Evolutionary conservation across 2,797 vertebrate species (phyloP), one percentile per base, ranked within the genome.

Genomic region (Myotis myotis): DNA sequence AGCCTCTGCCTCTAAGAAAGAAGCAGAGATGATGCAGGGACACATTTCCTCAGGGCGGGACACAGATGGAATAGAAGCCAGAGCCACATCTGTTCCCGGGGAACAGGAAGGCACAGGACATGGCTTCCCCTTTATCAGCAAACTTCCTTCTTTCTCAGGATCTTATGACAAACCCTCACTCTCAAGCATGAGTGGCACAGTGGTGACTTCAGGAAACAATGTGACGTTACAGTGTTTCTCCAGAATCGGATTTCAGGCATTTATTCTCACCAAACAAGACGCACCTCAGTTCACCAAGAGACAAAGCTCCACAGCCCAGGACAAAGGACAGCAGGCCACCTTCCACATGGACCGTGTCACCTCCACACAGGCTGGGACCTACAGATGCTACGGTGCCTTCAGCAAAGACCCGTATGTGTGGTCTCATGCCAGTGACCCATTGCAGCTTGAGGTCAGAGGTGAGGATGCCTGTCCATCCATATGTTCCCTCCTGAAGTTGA

Each of bases 391-490:
- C 1, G 13, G 82, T 49, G 49, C 1, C 83, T 49, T 91, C 41
- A 1, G 0, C 1, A 0, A 4, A 0, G 0, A 6, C 11, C 57
- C 47, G 6, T 23, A 76, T 0, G 0, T 51, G 28, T 76, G 49
- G 60, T 87, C 83, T 60, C 6, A 28, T 0, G 38, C 76, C n/a
- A 94, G 83, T 0, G 8, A 82, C 55, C 49, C 19, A 17, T 16
- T 87, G 20, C 17, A 68, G 25, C 49, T 91, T 47, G n/a, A 33
- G 57, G 36, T 41, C 6, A 12, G 20, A 76, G 86, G 92, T 89
- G 25, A 89, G 38, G 51, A 82, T 36, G 0, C 0, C 62, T 30
- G 5, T 5, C 19, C 3, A 0, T 49, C 15, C 3, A 1, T 44
- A 36, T 13, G 2, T 7, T 0, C 25, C 47, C 6, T 16, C 38